Percentiles rank a stretch among this genome's conserved stretches.
Evolutionary conservation across 2,888 invertebrate genomes (phyloP).

Genomic region (Philaethria dido): DNA sequence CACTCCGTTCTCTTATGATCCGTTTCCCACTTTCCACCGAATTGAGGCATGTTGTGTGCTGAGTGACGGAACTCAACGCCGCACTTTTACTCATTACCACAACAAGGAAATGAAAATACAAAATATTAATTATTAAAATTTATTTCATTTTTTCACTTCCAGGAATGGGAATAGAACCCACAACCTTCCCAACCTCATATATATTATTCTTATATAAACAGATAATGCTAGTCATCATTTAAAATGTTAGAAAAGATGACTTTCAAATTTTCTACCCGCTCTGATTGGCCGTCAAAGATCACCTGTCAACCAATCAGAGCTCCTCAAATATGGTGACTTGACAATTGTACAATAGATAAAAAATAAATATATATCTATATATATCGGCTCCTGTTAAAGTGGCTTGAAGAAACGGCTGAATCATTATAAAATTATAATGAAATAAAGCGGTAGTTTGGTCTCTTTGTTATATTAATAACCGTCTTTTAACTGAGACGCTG

Average conservation of each 20-base stretch:
- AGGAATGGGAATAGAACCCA: too few relatives aligned
- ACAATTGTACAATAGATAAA: slow-evolving; percentile 67
- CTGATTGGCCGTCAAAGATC: slow-evolving; percentile 81
- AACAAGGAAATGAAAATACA: too few relatives aligned
- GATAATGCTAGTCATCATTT: slow-evolving; percentile 61
- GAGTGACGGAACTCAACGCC: too few relatives aligned
- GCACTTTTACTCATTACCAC: too few relatives aligned
- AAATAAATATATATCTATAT: too few relatives aligned
- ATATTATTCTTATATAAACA: slow-evolving; percentile 34
- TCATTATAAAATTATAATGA: slow-evolving; percentile 20
- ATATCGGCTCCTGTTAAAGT: slow-evolving; percentile 80
- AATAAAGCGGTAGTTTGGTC: slow-evolving; percentile 12
- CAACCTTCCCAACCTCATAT: too few relatives aligned
- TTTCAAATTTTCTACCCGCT: slow-evolving; percentile 73
- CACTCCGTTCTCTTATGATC: too few relatives aligned
- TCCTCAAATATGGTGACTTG: slow-evolving; percentile 81
- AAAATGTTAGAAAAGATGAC: slow-evolving; percentile 80
- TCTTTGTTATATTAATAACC: slow-evolving; percentile 7
- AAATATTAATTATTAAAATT: too few relatives aligned
- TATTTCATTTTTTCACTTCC: too few relatives aligned
- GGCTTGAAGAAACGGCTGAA: slow-evolving; percentile 54
- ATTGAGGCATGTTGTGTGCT: too few relatives aligned
- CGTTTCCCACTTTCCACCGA: too few relatives aligned
- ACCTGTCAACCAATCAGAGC: slow-evolving; percentile 75
- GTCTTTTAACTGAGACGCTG: too few relatives aligned